Conservation (phyloP, 2,888 invertebrate genomes). For the Masnerella sp. region DNA sequence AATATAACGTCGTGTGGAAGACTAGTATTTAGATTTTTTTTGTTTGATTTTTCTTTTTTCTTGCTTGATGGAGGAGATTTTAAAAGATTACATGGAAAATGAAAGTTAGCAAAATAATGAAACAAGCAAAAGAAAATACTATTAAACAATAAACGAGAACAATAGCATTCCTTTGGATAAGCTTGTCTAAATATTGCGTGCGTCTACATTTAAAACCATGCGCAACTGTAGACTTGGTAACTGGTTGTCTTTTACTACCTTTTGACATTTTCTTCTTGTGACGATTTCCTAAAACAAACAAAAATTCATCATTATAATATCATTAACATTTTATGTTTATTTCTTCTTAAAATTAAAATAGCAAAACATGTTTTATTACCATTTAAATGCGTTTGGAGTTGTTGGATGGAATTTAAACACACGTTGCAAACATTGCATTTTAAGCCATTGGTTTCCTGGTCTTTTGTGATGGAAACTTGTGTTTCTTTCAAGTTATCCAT, state of each 20-base stretch:
- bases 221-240: constrained; percentile 66
- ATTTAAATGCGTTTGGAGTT: constrained; percentile 77
- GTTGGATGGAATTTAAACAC: constrained; percentile 78
- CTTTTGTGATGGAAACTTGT: constrained; percentile 73
- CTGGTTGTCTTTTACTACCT: constrained; percentile 73
- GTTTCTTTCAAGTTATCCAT: constrained; percentile 75
- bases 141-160: constrained; percentile 71
- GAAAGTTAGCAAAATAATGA: constrained; percentile 71
- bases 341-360: too few species aligned
- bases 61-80: constrained; percentile 35
- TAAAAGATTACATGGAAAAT: constrained; percentile 69
- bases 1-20: constrained; percentile 49
- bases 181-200: constrained; percentile 70
- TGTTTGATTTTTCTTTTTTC: constrained; percentile 4
- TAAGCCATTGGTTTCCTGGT: constrained; percentile 74
- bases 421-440: constrained; percentile 78
- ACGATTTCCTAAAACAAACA: constrained; percentile 71
- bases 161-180: constrained; percentile 70
- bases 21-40: constrained; percentile 26
- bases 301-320: too few species aligned
- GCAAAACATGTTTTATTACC: too few species aligned
- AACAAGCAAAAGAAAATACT: constrained; percentile 73
- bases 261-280: constrained; percentile 75
- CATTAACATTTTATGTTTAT: too few species aligned
- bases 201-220: constrained; percentile 72